Conservation (phyloP, 2,888 invertebrate species). For the Hybos culiciformis region DNA sequence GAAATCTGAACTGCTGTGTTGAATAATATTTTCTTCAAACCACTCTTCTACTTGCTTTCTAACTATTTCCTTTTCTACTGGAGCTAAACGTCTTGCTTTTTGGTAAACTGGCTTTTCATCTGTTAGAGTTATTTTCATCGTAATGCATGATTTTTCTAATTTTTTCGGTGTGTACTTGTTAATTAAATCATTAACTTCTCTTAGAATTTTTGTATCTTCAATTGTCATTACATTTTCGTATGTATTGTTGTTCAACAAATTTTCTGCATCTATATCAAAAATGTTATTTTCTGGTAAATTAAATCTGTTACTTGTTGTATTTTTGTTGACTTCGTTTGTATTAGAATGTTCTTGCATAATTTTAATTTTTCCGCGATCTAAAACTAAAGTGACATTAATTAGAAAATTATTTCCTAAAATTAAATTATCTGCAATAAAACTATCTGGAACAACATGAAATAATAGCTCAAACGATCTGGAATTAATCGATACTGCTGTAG, state of each 20-base stretch:
- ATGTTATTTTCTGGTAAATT: no score
- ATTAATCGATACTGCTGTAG: no score
- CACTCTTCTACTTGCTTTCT: background rate
- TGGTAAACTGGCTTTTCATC: background rate
- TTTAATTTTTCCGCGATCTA: slow-evolving; percentile 4
- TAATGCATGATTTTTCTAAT: background rate
- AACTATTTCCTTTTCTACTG: background rate
- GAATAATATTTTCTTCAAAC: background rate
- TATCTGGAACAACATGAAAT: slow-evolving; percentile 9
- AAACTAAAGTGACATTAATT: background rate
- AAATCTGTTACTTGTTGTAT: no score
- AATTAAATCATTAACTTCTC: background rate
- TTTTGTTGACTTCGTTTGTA: no score
- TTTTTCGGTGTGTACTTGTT: background rate
- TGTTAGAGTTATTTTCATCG: background rate
- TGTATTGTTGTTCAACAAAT: background rate
- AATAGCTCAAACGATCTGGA: no score
- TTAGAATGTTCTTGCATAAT: no score
- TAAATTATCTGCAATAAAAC: slow-evolving; percentile 4
- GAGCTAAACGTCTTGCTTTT: background rate
- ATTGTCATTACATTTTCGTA: background rate
- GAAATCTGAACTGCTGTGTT: background rate
- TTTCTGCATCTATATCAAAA: background rate
- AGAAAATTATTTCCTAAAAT: slow-evolving; percentile 8
- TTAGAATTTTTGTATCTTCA: background rate